Evolutionary conservation across 2,888 invertebrate genomes (phyloP).

Genomic region (Plusia festucae): DNA sequence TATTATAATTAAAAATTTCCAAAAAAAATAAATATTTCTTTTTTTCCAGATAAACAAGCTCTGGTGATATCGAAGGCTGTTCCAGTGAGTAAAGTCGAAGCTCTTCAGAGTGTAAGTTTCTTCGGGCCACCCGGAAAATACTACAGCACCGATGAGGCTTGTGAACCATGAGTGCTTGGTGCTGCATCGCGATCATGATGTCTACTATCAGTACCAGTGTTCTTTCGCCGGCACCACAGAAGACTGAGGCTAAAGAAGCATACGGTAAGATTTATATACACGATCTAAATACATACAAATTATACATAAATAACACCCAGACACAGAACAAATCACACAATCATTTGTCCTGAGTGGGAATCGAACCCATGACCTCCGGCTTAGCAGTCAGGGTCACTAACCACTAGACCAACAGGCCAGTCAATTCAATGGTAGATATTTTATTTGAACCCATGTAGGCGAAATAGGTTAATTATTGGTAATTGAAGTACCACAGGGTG

Average conservation of each 20-base stretch:
- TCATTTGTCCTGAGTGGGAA: no score
- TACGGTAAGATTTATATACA: slow-evolving; percentile 81
- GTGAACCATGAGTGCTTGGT: slow-evolving; percentile 86
- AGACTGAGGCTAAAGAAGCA: slow-evolving; percentile 81
- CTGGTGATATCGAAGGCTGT: slow-evolving; percentile 18
- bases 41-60: slow-evolving; percentile 46
- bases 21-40: slow-evolving; percentile 1
- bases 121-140: slow-evolving; percentile 57
- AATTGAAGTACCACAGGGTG: background rate
- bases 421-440: background rate
- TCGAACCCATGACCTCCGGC: no score
- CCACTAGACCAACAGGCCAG: no score
- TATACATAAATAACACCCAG: no score
- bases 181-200: slow-evolving; percentile 85
- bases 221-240: slow-evolving; percentile 80
- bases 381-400: no score
- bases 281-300: no score
- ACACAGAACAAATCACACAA: no score
- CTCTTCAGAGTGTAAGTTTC: slow-evolving; percentile 39
- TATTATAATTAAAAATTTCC: background rate
- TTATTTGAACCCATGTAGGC: background rate
- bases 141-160: slow-evolving; percentile 80
- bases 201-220: slow-evolving; percentile 82
- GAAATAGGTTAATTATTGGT: slow-evolving; percentile 1
- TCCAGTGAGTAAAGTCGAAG: slow-evolving; percentile 22